Evolutionary conservation across 1,140 invertebrate species (phyloP).

Genomic region (Drosophila malerkotliana): DNA sequence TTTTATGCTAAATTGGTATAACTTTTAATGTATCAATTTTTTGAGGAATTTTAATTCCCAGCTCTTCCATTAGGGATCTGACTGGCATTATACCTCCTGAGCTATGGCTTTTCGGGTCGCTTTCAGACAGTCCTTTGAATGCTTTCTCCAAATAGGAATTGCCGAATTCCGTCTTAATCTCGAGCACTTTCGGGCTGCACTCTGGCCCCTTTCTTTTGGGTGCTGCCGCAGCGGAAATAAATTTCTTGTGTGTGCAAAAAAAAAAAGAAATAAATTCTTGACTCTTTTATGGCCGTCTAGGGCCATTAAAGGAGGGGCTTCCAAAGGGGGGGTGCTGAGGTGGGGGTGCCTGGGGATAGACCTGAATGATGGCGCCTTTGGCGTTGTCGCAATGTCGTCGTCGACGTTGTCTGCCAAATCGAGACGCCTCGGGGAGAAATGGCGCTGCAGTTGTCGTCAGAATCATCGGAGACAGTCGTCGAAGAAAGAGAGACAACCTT

Average conservation of each 20-base stretch:
- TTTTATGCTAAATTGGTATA: not conserved
- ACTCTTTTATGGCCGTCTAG: conserved; percentile 75
- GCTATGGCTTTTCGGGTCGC: conserved; percentile 18
- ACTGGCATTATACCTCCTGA: conserved; percentile 21
- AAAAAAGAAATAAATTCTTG: conserved; percentile 67
- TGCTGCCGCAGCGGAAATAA: conserved; percentile 66
- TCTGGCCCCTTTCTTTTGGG: conserved; percentile 25
- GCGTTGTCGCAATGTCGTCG: conserved; percentile 33
- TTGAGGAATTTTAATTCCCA: conserved; percentile 11
- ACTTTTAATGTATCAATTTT: not conserved
- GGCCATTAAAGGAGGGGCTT: conserved; percentile 55
- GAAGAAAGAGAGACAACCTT: conserved; percentile 68
- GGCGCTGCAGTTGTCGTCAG: conserved; percentile 69
- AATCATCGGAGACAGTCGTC: conserved; percentile 23
- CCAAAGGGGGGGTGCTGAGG: not conserved
- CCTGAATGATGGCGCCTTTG: conserved; percentile 64
- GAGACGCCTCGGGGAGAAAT: conserved; percentile 48
- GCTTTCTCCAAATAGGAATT: conserved; percentile 11
- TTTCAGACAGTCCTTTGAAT: conserved; percentile 15
- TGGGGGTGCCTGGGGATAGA: conserved; percentile 40
- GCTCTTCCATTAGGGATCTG: conserved; percentile 24
- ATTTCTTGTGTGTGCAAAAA: conserved; percentile 47
- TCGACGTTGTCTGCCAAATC: conserved; percentile 60
- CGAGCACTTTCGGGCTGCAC: conserved; percentile 38
- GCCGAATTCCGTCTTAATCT: conserved; percentile 42